phyloP scores from a whole-genome alignment of 1,140 invertebrate genomes.

The Lasaia peninsularis region DNA sequence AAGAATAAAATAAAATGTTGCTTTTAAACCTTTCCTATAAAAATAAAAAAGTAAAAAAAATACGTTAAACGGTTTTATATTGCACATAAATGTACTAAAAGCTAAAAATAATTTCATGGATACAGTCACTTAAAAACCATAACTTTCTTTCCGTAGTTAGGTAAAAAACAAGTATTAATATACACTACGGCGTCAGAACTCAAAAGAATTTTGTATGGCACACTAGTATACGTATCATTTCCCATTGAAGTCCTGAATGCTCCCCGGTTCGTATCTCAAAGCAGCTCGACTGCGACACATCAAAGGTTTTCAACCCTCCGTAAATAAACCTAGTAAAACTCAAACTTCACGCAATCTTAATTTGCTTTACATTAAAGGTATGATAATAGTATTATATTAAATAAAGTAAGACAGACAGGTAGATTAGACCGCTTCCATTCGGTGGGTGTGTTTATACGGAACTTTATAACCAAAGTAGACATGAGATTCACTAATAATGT shows the following conservation, averaged over 20 bases:
- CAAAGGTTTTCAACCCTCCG: conserved; percentile 15
- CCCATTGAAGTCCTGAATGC: conserved; percentile 16
- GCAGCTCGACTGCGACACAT: conserved; percentile 10
- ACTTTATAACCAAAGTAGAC: not conserved
- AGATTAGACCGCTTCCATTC: conserved; percentile 22
- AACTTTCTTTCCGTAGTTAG: not conserved
- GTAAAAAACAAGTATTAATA: not conserved
- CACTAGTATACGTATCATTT: conserved; percentile 18
- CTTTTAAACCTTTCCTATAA: too few species aligned
- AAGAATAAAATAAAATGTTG: too few species aligned
- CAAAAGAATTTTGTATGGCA: conserved; percentile 8
- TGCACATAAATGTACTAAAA: too few species aligned
- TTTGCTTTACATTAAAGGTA: conserved; percentile 25
- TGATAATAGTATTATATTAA: conserved; percentile 26
- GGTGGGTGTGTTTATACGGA: conserved; percentile 15
- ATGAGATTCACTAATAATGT: too few species aligned
- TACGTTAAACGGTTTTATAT: too few species aligned
- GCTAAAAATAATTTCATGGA: too few species aligned
- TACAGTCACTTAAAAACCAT: too few species aligned
- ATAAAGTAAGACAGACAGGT: conserved; percentile 21
- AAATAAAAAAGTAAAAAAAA: too few species aligned
- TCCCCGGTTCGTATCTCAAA: conserved; percentile 15
- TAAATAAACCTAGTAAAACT: conserved; percentile 6
- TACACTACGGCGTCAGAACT: not conserved
- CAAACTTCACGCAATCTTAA: conserved; percentile 24